These are phyloP conservation scores for Diadophis punctatus DNA, from an alignment of 2,113 vertebrate genomes.

Conservation along the genomic window DNA sequence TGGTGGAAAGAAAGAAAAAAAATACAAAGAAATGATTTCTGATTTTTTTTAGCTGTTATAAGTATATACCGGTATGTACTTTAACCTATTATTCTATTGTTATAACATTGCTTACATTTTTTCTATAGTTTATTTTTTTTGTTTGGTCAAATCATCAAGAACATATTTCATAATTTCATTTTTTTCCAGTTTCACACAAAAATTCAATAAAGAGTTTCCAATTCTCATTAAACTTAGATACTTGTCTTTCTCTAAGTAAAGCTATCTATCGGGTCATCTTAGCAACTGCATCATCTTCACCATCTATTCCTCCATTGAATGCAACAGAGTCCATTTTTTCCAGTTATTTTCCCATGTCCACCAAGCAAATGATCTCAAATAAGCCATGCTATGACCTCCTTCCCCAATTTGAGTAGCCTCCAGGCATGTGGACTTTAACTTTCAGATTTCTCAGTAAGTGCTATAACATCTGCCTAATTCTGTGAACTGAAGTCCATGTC, in stretches of 20 bases:
- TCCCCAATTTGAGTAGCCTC: too few species aligned
- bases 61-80: neutral
- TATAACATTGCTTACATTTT: neutral
- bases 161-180: neutral
- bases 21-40: neutral
- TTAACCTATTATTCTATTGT: neutral
- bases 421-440: too few species aligned
- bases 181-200: too few species aligned
- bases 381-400: too few species aligned
- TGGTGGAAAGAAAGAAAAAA: neutral
- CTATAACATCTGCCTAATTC: too few species aligned
- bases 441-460: too few species aligned
- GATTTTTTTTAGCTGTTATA: neutral
- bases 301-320: too few species aligned
- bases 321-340: too few species aligned
- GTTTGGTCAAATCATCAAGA: neutral
- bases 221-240: neutral
- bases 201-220: neutral
- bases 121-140: neutral
- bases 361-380: slow-evolving; percentile 4
- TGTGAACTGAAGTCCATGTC: too few species aligned
- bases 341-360: too few species aligned
- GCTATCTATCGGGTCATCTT: too few species aligned
- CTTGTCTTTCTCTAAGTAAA: neutral
- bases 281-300: neutral